Conservation (phyloP, 2,797 vertebrate species). For the Gambelia wislizenii region DNA sequence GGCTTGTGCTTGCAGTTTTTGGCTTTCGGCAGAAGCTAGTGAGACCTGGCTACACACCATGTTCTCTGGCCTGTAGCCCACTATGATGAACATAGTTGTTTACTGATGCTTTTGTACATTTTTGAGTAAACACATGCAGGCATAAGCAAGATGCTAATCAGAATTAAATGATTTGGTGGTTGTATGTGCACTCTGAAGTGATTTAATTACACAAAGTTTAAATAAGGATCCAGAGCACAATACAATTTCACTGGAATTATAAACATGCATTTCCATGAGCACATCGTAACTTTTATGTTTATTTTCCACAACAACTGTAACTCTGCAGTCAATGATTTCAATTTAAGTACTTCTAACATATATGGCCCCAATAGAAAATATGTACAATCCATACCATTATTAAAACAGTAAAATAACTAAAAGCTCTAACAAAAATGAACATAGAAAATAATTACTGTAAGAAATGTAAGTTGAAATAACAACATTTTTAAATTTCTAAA, state of each 20-base stretch:
- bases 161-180: slow-evolving; percentile 31
- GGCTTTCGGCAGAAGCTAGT: slow-evolving; percentile 1
- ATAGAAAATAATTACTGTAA: background rate
- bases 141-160: slow-evolving; percentile 23
- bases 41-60: slow-evolving; percentile 4
- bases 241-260: slow-evolving; percentile 51
- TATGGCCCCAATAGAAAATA: background rate
- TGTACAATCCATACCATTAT: background rate
- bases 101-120: background rate
- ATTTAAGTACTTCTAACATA: background rate
- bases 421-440: background rate
- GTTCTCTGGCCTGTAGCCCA: slow-evolving; percentile 12
- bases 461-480: background rate
- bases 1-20: background rate
- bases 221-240: slow-evolving; percentile 48
- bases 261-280: slow-evolving; percentile 50
- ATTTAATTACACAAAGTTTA: slow-evolving; percentile 57
- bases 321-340: background rate
- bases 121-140: slow-evolving; percentile 22
- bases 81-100: slow-evolving; percentile 27
- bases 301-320: slow-evolving; percentile 11
- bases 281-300: slow-evolving; percentile 51
- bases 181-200: slow-evolving; percentile 45
- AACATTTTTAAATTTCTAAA: background rate
- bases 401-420: background rate